Evolutionary conservation across 2,797 vertebrate genomes (phyloP).

Genomic region (Characodon lateralis): DNA sequence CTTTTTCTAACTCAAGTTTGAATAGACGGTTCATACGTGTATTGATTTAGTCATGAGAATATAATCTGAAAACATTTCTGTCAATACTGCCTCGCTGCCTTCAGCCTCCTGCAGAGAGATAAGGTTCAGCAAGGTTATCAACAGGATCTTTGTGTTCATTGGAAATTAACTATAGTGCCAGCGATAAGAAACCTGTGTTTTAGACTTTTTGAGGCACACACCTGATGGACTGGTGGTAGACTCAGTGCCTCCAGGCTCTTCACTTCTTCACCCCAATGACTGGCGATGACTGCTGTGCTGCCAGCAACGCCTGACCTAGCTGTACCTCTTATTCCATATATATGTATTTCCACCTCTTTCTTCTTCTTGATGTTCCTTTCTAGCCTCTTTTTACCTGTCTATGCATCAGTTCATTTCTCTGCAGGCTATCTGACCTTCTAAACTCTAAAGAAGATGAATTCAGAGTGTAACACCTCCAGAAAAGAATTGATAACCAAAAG

Average conservation of each 20-base stretch:
- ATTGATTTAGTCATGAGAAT: slow-evolving; percentile 81
- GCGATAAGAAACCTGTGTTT: slow-evolving; percentile 68
- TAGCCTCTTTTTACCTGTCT: slow-evolving; percentile 23
- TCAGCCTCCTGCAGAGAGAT: slow-evolving; percentile 65
- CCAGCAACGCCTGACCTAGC: slow-evolving; percentile 68
- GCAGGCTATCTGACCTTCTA: slow-evolving; percentile 60
- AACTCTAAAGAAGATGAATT: slow-evolving; percentile 52
- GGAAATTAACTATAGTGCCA: slow-evolving; percentile 51
- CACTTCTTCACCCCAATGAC: slow-evolving; percentile 65
- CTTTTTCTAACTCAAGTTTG: slow-evolving; percentile 64
- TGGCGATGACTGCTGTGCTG: slow-evolving; percentile 70
- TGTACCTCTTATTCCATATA: slow-evolving; percentile 62
- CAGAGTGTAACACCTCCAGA: slow-evolving; percentile 17
- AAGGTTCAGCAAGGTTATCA: slow-evolving; percentile 77
- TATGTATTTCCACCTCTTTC: slow-evolving; percentile 26
- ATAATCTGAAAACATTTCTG: slow-evolving; percentile 79
- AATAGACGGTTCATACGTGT: slow-evolving; percentile 70
- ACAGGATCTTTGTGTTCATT: slow-evolving; percentile 60
- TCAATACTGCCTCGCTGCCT: slow-evolving; percentile 74
- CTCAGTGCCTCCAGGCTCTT: slow-evolving; percentile 66
- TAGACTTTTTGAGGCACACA: slow-evolving; percentile 55
- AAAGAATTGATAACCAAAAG: slow-evolving; percentile 1
- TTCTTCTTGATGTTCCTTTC: slow-evolving; percentile 20
- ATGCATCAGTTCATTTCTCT: slow-evolving; percentile 55
- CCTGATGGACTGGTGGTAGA: slow-evolving; percentile 66